A percentile compares a stretch with the other conserved stretches of the same genome.
phyloP scores from a whole-genome alignment of 2,113 vertebrate genomes.

The Tringa solitaria region DNA sequence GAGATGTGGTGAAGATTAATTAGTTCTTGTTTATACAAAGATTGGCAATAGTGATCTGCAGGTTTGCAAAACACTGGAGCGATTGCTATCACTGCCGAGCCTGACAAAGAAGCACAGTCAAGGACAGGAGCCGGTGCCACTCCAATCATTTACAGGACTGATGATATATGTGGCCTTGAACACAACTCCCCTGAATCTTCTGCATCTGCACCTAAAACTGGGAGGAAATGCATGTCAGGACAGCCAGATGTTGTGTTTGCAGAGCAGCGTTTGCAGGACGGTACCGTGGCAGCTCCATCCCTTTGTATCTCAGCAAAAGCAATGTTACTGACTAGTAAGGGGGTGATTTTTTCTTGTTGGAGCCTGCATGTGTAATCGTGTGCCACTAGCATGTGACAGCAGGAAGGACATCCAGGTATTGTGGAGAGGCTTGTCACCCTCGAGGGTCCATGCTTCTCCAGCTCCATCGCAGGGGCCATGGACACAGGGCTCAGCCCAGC shows the following conservation, averaged over 20 bases:
- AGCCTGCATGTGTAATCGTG: background rate
- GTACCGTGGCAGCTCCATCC: fast-evolving
- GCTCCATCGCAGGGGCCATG: background rate
- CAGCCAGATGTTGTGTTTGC: background rate
- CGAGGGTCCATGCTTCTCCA: background rate
- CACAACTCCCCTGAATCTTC: background rate
- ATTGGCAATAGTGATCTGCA: conserved; percentile 25
- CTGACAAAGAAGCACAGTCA: conserved; percentile 50
- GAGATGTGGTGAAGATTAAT: conserved; percentile 51
- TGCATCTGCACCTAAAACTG: background rate
- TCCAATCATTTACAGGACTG: background rate
- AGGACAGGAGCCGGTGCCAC: conserved; percentile 40
- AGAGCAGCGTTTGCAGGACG: fast-evolving
- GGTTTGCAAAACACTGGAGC: conserved; percentile 10
- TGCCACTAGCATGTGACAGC: background rate
- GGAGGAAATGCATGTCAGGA: background rate
- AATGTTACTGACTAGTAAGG: background rate
- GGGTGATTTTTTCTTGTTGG: background rate
- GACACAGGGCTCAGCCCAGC: background rate
- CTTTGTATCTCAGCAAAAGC: background rate
- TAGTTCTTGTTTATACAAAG: conserved; percentile 30
- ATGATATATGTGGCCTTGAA: conserved; percentile 8
- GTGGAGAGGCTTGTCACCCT: background rate
- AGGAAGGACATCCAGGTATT: background rate
- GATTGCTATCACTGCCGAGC: background rate